Evolutionary conservation across 2,888 invertebrate species (phyloP).

Genomic region (Abrostola tripartita): DNA sequence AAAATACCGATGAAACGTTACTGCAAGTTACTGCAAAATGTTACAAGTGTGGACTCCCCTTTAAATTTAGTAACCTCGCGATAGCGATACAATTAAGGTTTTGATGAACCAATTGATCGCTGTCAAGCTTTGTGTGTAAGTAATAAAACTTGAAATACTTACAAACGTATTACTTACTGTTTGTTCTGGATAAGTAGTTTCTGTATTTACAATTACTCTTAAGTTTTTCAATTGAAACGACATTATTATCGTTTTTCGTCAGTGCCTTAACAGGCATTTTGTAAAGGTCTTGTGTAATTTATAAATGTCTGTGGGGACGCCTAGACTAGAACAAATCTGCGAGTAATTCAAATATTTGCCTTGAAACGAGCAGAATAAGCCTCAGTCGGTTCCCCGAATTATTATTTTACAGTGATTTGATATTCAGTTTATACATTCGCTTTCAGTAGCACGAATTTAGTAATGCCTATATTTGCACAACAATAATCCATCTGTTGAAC

Average conservation of each 20-base stretch:
- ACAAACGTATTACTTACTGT: not conserved
- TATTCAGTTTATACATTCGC: conserved; percentile 8
- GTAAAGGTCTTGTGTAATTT: not conserved
- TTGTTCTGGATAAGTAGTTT: not conserved
- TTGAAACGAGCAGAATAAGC: too few species aligned
- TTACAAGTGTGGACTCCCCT: not conserved
- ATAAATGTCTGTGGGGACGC: not conserved
- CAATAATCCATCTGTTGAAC: conserved; percentile 14
- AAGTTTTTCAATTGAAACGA: too few species aligned
- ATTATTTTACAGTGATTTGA: not conserved
- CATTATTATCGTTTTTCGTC: not conserved
- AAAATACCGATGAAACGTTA: too few species aligned
- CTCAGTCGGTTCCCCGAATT: not conserved
- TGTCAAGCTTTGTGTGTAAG: conserved; percentile 16
- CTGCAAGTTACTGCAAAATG: too few species aligned
- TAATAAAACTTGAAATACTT: conserved; percentile 14
- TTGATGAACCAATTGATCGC: conserved; percentile 55
- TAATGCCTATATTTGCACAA: conserved; percentile 7
- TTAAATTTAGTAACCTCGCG: conserved; percentile 48
- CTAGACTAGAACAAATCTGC: too few species aligned
- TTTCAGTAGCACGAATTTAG: conserved; percentile 9
- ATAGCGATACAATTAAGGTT: conserved; percentile 59
- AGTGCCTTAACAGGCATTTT: not conserved
- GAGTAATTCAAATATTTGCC: too few species aligned
- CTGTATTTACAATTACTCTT: too few species aligned